phyloP scores from a whole-genome alignment of 2,113 vertebrate species.

The Poecile atricapillus region DNA sequence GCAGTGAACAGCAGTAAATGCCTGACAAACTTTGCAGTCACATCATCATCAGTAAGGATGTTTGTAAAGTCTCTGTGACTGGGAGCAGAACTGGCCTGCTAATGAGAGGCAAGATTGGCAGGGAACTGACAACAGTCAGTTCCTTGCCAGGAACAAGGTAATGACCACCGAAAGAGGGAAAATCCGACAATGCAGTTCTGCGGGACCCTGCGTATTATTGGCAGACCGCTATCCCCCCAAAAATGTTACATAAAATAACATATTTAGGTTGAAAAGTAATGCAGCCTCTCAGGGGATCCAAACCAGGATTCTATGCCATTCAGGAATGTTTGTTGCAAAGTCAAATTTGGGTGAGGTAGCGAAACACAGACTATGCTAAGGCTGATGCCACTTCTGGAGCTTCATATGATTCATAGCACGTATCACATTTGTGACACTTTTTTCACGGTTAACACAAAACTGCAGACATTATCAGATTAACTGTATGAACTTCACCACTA shows the following conservation, averaged over 20 bases:
- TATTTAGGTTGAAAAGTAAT: not conserved
- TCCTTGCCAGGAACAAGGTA: not conserved
- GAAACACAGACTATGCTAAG: not conserved
- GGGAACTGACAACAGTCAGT: not conserved
- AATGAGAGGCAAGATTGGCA: not conserved
- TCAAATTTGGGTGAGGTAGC: not conserved
- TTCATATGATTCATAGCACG: not conserved
- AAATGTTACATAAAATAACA: not conserved
- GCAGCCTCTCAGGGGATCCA: not conserved
- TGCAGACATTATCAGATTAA: not conserved
- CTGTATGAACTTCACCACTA: not conserved
- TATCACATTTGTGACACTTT: not conserved
- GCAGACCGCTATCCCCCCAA: not conserved
- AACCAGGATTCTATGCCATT: not conserved
- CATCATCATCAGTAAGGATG: not conserved
- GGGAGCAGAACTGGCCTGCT: not conserved
- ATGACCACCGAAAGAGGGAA: not conserved
- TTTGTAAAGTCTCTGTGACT: not conserved
- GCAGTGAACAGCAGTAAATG: not conserved
- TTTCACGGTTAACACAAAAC: not conserved
- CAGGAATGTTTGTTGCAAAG: not conserved
- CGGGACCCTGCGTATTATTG: not conserved
- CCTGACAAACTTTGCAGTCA: not conserved
- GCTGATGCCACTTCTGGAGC: not conserved
- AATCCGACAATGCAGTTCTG: not conserved